Evolutionary conservation across 2,797 vertebrate genomes (phyloP), one percentile per base, ranked within the genome.

Genomic region (Gymnocypris eckloni): DNA sequence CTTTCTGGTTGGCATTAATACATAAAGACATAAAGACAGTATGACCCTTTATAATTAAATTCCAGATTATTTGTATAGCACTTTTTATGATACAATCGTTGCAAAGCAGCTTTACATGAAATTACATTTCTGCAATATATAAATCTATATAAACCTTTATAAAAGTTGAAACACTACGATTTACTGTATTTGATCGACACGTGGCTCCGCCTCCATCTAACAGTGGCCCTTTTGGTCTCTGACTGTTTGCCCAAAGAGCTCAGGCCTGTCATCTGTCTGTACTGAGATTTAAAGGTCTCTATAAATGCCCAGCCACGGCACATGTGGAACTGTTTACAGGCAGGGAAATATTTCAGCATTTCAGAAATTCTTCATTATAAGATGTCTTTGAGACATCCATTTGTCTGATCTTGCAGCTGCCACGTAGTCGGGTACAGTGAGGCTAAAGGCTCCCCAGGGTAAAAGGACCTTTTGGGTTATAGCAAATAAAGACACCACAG

Each of bases 291-390:
- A 93, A 52, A 89, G 90, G 85, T 87, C 80, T 87, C 77, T 52
- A 88, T 88, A 88, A 86, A 90, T 61, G n/a, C 61, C 80, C 75
- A 83, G 86, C 89, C 72, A 86, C 48, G 28, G 52, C 87, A 89
- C 92, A 92, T 92, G 85, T 93, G 94, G 86, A 88, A 90, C 69
- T 80, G 84, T 45, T 94, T 93, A 89, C 28, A 87, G 86, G n/a
- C 83, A 52, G 85, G 33, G 80, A 80, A 90, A 87, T 43, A 84
- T 83, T 83, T 87, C 72, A 80, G 84, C 79, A 88, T 77, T 88
- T 79, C 75, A 89, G 59, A 91, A 87, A 90, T 91, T 91, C 83
- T 88, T 93, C 67, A 92, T 90, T 85, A 90, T 90, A 87, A 84
- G 82, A 86, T 84, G 12, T 81, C 66, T 82, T 70, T 72, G n/a